Base-by-base conservation (phyloP, 2,888 invertebrate species). In the Boloria euphrosyne region DNA sequence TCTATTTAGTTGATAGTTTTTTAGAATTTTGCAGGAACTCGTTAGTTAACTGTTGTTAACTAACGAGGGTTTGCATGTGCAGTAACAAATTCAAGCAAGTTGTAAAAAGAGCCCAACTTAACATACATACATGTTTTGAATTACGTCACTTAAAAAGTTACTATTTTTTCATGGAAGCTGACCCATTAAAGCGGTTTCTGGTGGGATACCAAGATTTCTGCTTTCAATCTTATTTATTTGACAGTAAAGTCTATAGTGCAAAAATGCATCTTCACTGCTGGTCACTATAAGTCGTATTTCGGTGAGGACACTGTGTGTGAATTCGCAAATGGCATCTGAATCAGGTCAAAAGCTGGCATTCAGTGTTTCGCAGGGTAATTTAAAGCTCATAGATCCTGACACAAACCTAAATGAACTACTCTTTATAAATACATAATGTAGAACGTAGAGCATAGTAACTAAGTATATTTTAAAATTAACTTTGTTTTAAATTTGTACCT, bases 341-440 rank as follows among this genome's bases (percentile, higher is more conserved):
- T 80, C 80, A 73, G 87, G 88, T 87, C 86, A 87, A 84, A 82
- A 78, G 81, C 71, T 71, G 75, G 76, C 80, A 82, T 82, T 80
- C 79, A 78, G 72, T 76, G 71, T 78, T 77, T 77, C 77, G 76
- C 76, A 70, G 71, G 73, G 80, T 82, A 80, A 85, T 83, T 82
- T 83, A 82, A 82, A 75, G 74, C 22, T 22, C 22, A 22, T 22
- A 61, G 59, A 67, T 66, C 65, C 71, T 64, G 66, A 57, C 51
- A 58, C 52, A 57, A 60, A 55, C 38, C 38, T 63, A 61, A 58
- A 57, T 65, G 54, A 62, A 62, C 10, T 44, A 65, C 54, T 7
- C 31, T 66, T 57, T 55, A 43, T 44, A 50, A 38, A 38, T 22
- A 55, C 38, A 43, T 22, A 22, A 22, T 13, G 50, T 63, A 49